Conservation (phyloP, 2,113 vertebrate species). For the Alethe diademata region DNA sequence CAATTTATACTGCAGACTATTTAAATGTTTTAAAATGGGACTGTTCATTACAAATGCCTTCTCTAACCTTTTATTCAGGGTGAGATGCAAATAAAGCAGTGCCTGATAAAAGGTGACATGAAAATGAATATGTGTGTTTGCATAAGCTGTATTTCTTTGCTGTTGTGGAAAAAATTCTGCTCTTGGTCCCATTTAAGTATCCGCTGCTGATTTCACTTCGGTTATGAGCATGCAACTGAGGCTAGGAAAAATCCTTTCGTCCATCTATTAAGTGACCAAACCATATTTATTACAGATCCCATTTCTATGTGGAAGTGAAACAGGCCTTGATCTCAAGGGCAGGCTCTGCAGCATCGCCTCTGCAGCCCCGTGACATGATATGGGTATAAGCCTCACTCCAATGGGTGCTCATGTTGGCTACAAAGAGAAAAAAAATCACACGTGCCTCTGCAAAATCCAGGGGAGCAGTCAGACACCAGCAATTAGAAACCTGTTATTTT, state of each 20-base stretch:
- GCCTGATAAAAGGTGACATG: not conserved
- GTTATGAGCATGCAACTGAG: not conserved
- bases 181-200: not conserved
- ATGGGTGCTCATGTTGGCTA: not conserved
- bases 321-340: not conserved
- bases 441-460: not conserved
- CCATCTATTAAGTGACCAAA: not conserved
- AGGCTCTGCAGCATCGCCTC: rapidly evolving
- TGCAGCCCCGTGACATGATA: rapidly evolving
- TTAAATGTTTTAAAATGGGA: conserved; percentile 15
- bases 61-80: not conserved
- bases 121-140: conserved; percentile 13
- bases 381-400: not conserved
- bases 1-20: not conserved
- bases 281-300: not conserved
- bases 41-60: not conserved
- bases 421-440: not conserved
- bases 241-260: not conserved
- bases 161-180: not conserved
- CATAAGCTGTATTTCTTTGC: not conserved
- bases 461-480: not conserved
- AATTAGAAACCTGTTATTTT: conserved; percentile 51
- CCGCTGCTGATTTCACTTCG: not conserved
- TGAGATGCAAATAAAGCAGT: not conserved
- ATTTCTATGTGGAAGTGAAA: not conserved